Evolutionary conservation across 1,140 invertebrate species (phyloP).

Genomic region (Mesaphorura yosii): DNA sequence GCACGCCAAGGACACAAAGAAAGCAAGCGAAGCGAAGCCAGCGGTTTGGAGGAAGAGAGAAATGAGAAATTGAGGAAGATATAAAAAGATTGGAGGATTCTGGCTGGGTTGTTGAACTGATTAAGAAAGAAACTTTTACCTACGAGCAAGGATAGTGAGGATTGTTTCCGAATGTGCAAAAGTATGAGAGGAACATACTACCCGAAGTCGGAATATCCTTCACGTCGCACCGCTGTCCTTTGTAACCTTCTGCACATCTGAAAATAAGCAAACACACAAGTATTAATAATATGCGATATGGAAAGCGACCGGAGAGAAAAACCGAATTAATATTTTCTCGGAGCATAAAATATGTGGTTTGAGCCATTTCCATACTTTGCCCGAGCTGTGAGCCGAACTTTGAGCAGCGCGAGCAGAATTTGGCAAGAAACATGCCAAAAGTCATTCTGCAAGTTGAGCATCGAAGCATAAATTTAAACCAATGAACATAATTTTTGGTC

Average conservation of each 20-base stretch:
- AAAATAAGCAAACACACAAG: constrained; percentile 37
- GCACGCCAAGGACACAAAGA: not conserved
- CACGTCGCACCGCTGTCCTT: constrained; percentile 66
- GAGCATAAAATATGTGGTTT: too few species aligned
- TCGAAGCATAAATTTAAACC: too few species aligned
- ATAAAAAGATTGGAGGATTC: constrained; percentile 14
- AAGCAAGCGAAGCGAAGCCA: not conserved
- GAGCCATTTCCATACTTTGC: too few species aligned
- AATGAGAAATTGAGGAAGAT: not conserved
- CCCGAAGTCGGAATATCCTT: constrained; percentile 54
- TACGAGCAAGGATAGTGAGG: constrained; percentile 30
- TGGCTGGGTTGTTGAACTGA: constrained; percentile 26
- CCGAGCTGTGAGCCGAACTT: too few species aligned
- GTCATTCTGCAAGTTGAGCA: too few species aligned
- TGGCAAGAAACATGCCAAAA: too few species aligned
- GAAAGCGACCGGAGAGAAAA: not conserved
- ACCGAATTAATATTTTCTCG: too few species aligned
- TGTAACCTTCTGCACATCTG: constrained; percentile 73
- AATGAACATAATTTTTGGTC: too few species aligned
- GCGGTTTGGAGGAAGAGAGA: not conserved
- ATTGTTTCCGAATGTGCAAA: constrained; percentile 31
- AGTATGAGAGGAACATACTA: constrained; percentile 45
- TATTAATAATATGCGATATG: constrained; percentile 1
- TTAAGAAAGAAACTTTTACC: constrained; percentile 19
- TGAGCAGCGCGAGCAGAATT: too few species aligned